Evolutionary conservation across 2,888 invertebrate species (phyloP).

Genomic region (Trissolcus brochymenae): DNA sequence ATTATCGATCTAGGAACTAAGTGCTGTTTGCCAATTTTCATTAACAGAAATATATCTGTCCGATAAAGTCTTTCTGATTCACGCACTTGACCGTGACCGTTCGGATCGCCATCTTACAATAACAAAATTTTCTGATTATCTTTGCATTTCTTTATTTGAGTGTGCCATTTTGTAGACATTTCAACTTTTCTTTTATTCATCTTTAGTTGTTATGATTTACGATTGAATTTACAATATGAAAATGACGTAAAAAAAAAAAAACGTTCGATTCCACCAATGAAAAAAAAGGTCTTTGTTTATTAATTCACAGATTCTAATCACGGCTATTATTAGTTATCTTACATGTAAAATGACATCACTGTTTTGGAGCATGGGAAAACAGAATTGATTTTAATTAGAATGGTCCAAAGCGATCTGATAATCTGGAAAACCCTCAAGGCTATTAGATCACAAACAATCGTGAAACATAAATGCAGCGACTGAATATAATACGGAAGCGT

Average conservation of each 20-base stretch:
- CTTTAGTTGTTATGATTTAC: neutral
- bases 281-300: slow-evolving; percentile 1
- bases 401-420: slow-evolving; percentile 28
- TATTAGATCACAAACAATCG: slow-evolving; percentile 23
- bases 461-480: slow-evolving; percentile 30
- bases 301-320: no score
- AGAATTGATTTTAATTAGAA: slow-evolving; percentile 1
- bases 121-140: no score
- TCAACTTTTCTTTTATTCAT: no score
- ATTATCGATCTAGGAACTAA: slow-evolving; percentile 25
- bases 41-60: no score
- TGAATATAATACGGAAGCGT: slow-evolving; percentile 48
- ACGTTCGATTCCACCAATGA: neutral
- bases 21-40: no score
- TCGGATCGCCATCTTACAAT: no score
- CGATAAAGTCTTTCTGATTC: neutral
- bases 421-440: slow-evolving; percentile 54
- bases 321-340: no score
- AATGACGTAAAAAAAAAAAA: no score
- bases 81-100: no score
- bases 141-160: no score
- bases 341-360: no score
- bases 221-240: neutral
- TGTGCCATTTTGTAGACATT: no score
- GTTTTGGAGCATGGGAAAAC: neutral